Percentiles rank a stretch among this genome's conserved stretches.
Evolutionary conservation across 2,888 invertebrate genomes (phyloP).

Genomic region (Oligia latruncula): DNA sequence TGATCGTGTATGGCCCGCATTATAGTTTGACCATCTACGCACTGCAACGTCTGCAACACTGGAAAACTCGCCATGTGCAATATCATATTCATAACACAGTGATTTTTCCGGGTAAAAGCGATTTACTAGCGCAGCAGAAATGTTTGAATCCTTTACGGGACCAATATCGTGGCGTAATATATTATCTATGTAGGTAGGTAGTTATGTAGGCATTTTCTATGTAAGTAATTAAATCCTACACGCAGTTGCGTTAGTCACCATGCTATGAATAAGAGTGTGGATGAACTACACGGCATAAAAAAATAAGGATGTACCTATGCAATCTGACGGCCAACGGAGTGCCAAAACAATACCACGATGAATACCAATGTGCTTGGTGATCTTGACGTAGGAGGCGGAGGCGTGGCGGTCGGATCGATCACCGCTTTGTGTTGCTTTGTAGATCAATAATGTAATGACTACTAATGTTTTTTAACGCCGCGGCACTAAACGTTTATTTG

Average conservation of each 20-base stretch:
- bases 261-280: constrained; percentile 1
- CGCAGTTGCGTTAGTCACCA: background rate
- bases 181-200: background rate
- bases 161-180: constrained; percentile 9
- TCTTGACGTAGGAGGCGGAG: constrained; percentile 40
- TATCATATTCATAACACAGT: background rate
- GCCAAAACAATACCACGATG: constrained; percentile 29
- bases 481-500: constrained; percentile 26
- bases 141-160: background rate
- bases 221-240: constrained; percentile 11
- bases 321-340: constrained; percentile 34
- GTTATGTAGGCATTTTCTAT: background rate
- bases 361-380: constrained; percentile 59
- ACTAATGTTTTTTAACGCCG: constrained; percentile 20
- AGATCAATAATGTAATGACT: constrained; percentile 13
- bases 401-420: constrained; percentile 46
- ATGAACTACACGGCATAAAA: background rate
- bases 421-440: constrained; percentile 33
- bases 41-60: background rate
- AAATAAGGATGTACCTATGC: constrained; percentile 11
- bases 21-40: background rate
- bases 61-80: background rate
- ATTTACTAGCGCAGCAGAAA: constrained; percentile 1
- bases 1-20: no score
- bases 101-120: background rate